Evolutionary conservation across 2,797 vertebrate genomes (phyloP).

Genomic region (Clarias pachynema): DNA sequence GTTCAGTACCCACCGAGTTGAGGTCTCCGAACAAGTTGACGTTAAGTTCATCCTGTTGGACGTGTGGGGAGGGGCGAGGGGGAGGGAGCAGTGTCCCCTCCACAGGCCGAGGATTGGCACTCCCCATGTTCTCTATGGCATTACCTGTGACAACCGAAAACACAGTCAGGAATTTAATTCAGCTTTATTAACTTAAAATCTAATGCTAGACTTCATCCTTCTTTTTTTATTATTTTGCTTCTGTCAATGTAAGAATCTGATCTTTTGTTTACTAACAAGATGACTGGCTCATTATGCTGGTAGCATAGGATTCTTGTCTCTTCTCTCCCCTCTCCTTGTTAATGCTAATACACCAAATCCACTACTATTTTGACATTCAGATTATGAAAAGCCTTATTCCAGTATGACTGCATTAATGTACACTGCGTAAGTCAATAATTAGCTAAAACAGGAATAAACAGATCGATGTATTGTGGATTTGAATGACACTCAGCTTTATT

Average conservation of each 20-base stretch:
- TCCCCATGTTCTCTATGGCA: slow-evolving; percentile 76
- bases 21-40: slow-evolving; percentile 72
- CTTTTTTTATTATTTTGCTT: neutral
- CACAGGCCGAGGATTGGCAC: slow-evolving; percentile 63
- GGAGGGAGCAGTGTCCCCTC: slow-evolving; percentile 69
- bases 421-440: neutral
- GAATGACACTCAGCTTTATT: slow-evolving; percentile 23
- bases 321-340: no score
- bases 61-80: slow-evolving; percentile 69
- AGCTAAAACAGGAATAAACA: slow-evolving; percentile 22
- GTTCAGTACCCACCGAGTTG: slow-evolving; percentile 69
- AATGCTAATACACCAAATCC: neutral
- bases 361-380: neutral
- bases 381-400: slow-evolving; percentile 10
- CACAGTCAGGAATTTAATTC: neutral
- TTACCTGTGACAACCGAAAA: slow-evolving; percentile 64
- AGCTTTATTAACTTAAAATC: neutral
- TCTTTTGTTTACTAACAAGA: neutral
- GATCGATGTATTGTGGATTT: slow-evolving; percentile 8
- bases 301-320: neutral
- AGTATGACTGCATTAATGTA: slow-evolving; percentile 2
- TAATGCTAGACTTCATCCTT: neutral
- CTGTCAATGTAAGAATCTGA: neutral
- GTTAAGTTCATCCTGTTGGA: slow-evolving; percentile 69
- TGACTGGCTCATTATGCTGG: neutral